These are phyloP conservation scores for Drosophila sp. DNA, from an alignment of 1,140 invertebrate genomes.

Conservation along the genomic window DNA sequence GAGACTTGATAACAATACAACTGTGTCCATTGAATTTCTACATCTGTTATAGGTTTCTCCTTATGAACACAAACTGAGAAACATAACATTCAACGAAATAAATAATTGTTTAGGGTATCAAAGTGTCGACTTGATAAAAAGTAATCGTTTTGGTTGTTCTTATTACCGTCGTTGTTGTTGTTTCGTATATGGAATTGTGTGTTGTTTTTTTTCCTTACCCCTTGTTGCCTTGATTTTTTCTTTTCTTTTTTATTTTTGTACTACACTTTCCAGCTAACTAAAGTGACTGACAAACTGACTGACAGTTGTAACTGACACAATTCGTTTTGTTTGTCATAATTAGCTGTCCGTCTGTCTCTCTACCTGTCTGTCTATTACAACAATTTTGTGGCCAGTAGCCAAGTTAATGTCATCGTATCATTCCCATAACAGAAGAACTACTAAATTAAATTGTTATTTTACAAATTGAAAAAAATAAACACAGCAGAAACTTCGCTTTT, in stretches of 20 bases:
- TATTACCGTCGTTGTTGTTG: slow-evolving; percentile 1
- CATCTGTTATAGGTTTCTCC: not conserved
- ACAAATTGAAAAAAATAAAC: slow-evolving; percentile 20
- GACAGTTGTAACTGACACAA: slow-evolving; percentile 33
- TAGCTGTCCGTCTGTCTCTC: slow-evolving; percentile 13
- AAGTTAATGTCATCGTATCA: slow-evolving; percentile 27
- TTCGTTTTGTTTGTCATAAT: slow-evolving; percentile 35
- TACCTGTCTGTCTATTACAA: slow-evolving; percentile 2
- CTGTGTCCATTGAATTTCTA: not conserved
- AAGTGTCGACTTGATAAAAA: not conserved
- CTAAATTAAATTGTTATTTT: slow-evolving; percentile 33
- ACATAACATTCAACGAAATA: not conserved
- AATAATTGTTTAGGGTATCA: slow-evolving; percentile 11
- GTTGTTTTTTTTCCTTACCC: slow-evolving; percentile 10
- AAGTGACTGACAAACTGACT: slow-evolving; percentile 1
- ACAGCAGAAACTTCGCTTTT: slow-evolving; percentile 2
- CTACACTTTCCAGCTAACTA: slow-evolving; percentile 5
- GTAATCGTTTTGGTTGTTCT: not conserved
- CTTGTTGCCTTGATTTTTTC: slow-evolving; percentile 6
- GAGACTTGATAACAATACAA: slow-evolving; percentile 10
- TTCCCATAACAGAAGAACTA: slow-evolving; percentile 8
- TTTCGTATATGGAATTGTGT: slow-evolving; percentile 11
- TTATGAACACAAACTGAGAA: not conserved
- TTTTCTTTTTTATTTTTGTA: not conserved
- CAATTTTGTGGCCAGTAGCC: not conserved